These are phyloP conservation scores for Aphelenchoides avenae DNA, from an alignment of 1,140 invertebrate species.

Conservation along the genomic window DNA sequence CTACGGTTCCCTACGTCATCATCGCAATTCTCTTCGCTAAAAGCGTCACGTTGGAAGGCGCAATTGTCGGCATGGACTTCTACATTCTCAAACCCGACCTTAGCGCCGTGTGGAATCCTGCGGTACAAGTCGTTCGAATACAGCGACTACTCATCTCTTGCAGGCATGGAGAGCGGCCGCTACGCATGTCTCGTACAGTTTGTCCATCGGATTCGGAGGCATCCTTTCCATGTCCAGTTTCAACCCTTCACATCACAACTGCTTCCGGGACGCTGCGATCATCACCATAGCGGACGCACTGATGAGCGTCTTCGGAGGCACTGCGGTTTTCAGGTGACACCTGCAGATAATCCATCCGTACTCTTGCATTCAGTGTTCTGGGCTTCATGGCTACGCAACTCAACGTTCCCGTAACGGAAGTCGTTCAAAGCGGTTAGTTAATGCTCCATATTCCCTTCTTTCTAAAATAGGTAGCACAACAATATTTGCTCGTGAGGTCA, in stretches of 20 bases:
- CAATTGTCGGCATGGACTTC: slow-evolving; percentile 71
- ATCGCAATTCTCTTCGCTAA: slow-evolving; percentile 70
- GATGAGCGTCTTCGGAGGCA: slow-evolving; percentile 67
- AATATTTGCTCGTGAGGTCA: slow-evolving; percentile 8
- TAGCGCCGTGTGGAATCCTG: no score
- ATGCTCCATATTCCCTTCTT: no score
- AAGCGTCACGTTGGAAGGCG: slow-evolving; percentile 72
- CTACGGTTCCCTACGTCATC: slow-evolving; percentile 74
- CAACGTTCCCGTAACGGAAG: slow-evolving; percentile 63
- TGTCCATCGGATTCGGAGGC: slow-evolving; percentile 68
- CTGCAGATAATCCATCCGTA: slow-evolving; percentile 62
- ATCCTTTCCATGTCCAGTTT: slow-evolving; percentile 64
- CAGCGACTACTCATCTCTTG: neutral
- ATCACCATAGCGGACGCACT: slow-evolving; percentile 68
- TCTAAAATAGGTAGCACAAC: neutral
- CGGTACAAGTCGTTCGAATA: neutral
- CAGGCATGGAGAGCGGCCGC: slow-evolving; percentile 60
- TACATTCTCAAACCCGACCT: slow-evolving; percentile 31
- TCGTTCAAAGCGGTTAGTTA: slow-evolving; percentile 67
- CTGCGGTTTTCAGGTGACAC: neutral
- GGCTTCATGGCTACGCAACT: slow-evolving; percentile 65
- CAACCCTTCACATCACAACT: slow-evolving; percentile 62
- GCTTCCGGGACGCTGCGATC: slow-evolving; percentile 65
- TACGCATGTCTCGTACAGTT: slow-evolving; percentile 19
- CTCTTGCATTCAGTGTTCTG: slow-evolving; percentile 68